A percentile compares a stretch with the other conserved stretches of the same genome.
Evolutionary conservation across 1,140 invertebrate species (phyloP).

Genomic region (Drosophila trapezifrons): DNA sequence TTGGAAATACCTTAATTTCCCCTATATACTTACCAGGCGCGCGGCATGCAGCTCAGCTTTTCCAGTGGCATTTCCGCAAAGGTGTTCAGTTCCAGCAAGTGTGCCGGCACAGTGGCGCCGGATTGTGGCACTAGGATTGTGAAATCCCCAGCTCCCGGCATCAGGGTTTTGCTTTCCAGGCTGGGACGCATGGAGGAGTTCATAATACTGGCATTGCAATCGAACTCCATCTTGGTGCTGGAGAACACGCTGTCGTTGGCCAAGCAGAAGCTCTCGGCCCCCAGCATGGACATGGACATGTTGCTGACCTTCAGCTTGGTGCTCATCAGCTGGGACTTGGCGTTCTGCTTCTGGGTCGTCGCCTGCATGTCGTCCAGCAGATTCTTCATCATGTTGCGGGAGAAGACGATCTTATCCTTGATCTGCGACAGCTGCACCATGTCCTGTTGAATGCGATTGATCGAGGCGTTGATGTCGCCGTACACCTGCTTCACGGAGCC

Average conservation of each 20-base stretch:
- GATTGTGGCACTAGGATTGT: constrained; percentile 9
- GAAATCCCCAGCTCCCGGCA: constrained; percentile 32
- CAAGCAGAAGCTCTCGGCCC: constrained; percentile 70
- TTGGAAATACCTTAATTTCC: background rate
- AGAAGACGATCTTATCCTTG: constrained; percentile 78
- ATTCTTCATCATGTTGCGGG: constrained; percentile 71
- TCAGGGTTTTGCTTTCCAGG: constrained; percentile 52
- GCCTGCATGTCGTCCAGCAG: constrained; percentile 69
- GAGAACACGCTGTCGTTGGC: constrained; percentile 74
- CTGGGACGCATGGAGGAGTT: constrained; percentile 49
- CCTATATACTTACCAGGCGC: constrained; percentile 46
- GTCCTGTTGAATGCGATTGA: constrained; percentile 78
- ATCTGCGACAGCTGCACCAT: constrained; percentile 76
- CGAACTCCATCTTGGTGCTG: constrained; percentile 77
- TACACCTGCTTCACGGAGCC: constrained; percentile 75
- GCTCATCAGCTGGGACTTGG: constrained; percentile 65
- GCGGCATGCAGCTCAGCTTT: constrained; percentile 61
- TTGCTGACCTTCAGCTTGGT: constrained; percentile 73
- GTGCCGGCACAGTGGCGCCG: constrained; percentile 44
- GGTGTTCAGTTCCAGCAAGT: constrained; percentile 64
- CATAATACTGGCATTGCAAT: constrained; percentile 50
- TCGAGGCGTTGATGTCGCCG: constrained; percentile 61
- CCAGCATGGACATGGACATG: constrained; percentile 59
- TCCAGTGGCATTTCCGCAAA: constrained; percentile 73
- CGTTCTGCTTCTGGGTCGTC: constrained; percentile 42